Percentiles rank a stretch among this genome's conserved stretches.
phyloP scores from a whole-genome alignment of 2,888 invertebrate species.

The Scaptomyza cyrtandrae region DNA sequence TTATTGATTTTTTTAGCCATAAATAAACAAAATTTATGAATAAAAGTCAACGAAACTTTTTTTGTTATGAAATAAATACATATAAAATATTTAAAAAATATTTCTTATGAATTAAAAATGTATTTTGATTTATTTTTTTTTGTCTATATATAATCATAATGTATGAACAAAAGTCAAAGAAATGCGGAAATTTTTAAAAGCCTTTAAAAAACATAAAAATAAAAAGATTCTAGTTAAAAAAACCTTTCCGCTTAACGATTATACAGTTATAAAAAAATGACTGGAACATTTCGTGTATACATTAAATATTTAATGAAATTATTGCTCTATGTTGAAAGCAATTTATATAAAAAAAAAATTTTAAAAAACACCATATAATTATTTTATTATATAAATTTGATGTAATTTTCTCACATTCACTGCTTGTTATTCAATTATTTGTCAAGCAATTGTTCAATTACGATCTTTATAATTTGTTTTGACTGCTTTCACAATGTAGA shows the following conservation, averaged over 20 bases:
- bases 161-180: neutral
- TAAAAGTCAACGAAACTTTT: too few relatives aligned
- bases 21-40: too few relatives aligned
- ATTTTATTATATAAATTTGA: neutral
- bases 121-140: too few relatives aligned
- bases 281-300: neutral
- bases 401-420: neutral
- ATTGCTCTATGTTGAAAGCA: neutral
- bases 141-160: too few relatives aligned
- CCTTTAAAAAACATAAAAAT: too few relatives aligned
- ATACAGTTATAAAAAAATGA: neutral
- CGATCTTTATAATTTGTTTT: constrained; percentile 10
- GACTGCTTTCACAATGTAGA: constrained; percentile 10
- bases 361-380: constrained; percentile 6
- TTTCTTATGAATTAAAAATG: too few relatives aligned
- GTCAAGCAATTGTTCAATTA: constrained; percentile 21
- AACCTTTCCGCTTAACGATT: neutral
- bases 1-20: too few relatives aligned
- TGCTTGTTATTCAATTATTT: constrained; percentile 11
- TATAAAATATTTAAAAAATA: too few relatives aligned
- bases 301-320: neutral
- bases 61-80: too few relatives aligned
- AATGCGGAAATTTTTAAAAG: too few relatives aligned
- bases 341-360: neutral
- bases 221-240: too few relatives aligned